These are phyloP conservation scores for Sarcophaga caerulescens DNA, from an alignment of 2,888 invertebrate genomes.

Conservation along the genomic window DNA sequence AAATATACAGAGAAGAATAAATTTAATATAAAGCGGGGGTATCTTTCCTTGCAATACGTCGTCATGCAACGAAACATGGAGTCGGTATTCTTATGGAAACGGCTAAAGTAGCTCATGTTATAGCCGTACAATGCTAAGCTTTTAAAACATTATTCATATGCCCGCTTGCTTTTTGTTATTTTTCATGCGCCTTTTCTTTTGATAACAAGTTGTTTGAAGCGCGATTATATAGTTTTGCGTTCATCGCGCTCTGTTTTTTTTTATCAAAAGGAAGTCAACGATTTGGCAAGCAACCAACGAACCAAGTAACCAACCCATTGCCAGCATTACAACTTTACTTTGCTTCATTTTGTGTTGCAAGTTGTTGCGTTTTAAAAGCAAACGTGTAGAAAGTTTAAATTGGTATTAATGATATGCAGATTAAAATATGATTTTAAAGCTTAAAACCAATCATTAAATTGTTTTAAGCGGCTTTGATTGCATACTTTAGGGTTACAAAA, in stretches of 20 bases:
- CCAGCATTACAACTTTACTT: not conserved
- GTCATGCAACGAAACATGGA: not conserved
- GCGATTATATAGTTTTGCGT: not conserved
- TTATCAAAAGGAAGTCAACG: slow-evolving; percentile 56
- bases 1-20: slow-evolving; percentile 29
- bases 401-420: slow-evolving; percentile 68
- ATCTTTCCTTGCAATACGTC: not conserved
- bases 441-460: slow-evolving; percentile 65
- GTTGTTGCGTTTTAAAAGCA: not conserved
- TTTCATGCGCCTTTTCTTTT: not conserved
- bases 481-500: slow-evolving; percentile 22
- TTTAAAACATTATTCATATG: not conserved
- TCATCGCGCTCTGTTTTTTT: not conserved
- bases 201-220: not conserved
- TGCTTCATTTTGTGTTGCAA: too few species aligned
- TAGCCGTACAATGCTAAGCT: not conserved
- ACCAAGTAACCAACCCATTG: slow-evolving; percentile 15
- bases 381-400: slow-evolving; percentile 58
- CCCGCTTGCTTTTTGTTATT: not conserved
- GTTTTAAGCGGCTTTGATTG: slow-evolving; percentile 56
- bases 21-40: slow-evolving; percentile 15
- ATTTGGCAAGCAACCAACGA: slow-evolving; percentile 26
- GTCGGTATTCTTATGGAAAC: not conserved
- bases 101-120: not conserved
- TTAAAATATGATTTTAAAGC: slow-evolving; percentile 64